Evolutionary conservation across 2,888 invertebrate species (phyloP).

Genomic region (Leucania comma): DNA sequence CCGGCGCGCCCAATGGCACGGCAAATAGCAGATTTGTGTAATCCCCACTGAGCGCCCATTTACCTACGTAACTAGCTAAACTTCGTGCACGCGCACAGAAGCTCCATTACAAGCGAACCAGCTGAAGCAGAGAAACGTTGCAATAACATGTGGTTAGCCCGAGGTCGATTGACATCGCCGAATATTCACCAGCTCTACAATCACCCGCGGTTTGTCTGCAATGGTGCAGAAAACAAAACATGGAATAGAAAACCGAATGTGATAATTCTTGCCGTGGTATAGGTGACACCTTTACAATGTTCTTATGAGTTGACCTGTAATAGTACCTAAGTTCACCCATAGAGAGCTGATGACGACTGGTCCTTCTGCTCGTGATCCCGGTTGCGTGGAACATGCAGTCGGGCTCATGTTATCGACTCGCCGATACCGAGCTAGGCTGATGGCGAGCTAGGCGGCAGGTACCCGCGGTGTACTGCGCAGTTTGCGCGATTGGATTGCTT

Average conservation of each 20-base stretch:
- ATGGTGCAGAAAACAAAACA: too few relatives aligned
- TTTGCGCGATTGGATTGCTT: constrained; percentile 43
- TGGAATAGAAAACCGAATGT: too few relatives aligned
- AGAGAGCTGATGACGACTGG: not conserved
- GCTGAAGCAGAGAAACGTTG: too few relatives aligned
- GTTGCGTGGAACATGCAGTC: not conserved
- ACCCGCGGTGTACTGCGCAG: constrained; percentile 3
- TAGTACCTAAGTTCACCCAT: not conserved
- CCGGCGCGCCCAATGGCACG: constrained; percentile 37
- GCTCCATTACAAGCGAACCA: constrained; percentile 5
- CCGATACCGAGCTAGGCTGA: constrained; percentile 4
- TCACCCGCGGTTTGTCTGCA: too few relatives aligned
- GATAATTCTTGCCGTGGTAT: not conserved
- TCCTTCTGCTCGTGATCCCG: constrained; percentile 24
- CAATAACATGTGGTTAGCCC: not conserved
- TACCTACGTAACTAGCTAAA: not conserved
- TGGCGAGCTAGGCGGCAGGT: not conserved
- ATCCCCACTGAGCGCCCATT: constrained; percentile 44
- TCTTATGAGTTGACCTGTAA: too few relatives aligned
- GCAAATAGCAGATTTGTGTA: constrained; percentile 60
- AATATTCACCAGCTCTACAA: not conserved
- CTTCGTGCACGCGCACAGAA: constrained; percentile 22
- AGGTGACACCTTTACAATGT: not conserved
- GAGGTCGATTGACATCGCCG: not conserved
- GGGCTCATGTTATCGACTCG: constrained; percentile 37